These are phyloP conservation scores for Podargus strigoides DNA, from an alignment of 2,797 vertebrate species.

Conservation along the genomic window DNA sequence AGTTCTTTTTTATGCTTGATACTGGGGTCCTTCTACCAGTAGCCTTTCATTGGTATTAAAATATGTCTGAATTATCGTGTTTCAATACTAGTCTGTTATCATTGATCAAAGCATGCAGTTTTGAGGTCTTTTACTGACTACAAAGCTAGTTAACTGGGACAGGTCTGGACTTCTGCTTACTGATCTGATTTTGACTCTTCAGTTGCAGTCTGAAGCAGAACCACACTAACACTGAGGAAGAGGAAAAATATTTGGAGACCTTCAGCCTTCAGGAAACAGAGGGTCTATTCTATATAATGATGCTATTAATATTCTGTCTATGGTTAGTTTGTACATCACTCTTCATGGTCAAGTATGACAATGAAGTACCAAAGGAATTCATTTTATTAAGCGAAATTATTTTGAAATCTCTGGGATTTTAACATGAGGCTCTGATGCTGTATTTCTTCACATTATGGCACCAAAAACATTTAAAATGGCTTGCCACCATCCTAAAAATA, in stretches of 20 bases:
- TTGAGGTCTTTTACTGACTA: not conserved
- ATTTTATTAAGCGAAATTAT: not conserved
- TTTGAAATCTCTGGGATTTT: not conserved
- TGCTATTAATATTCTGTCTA: not conserved
- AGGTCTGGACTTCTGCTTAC: not conserved
- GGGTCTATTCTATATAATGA: not conserved
- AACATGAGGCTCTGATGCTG: not conserved
- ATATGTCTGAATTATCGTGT: not conserved
- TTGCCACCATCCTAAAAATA: not conserved
- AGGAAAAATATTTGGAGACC: not conserved
- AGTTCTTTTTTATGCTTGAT: conserved; percentile 75
- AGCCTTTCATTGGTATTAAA: conserved; percentile 46
- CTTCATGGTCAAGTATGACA: not conserved
- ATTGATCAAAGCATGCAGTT: not conserved
- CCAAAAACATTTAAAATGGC: not conserved
- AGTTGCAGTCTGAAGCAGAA: not conserved
- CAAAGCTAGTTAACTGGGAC: not conserved
- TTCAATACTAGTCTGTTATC: not conserved
- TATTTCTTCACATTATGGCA: not conserved
- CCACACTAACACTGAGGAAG: not conserved
- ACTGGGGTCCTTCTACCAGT: conserved; percentile 66
- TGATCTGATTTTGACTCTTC: not conserved
- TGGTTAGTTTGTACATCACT: not conserved
- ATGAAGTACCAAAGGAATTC: not conserved
- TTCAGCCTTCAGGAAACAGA: not conserved